Conservation (phyloP, 2,888 invertebrate species). For the Conomelus anceps region DNA sequence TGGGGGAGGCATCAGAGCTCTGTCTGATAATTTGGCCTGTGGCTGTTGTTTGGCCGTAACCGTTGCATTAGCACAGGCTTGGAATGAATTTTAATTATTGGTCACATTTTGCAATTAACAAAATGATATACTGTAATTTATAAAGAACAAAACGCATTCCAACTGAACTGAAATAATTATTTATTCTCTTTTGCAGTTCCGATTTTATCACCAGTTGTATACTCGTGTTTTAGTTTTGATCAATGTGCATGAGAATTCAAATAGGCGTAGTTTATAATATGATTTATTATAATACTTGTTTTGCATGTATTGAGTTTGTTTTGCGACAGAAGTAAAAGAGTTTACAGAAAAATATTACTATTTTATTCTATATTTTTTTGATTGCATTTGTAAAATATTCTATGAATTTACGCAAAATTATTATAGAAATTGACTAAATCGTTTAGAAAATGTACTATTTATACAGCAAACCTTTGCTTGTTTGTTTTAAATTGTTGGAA, state of each 20-base stretch:
- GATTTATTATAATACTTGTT: background rate
- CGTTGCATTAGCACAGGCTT: no score
- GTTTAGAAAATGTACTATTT: background rate
- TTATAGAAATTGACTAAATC: background rate
- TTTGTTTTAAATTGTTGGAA: background rate
- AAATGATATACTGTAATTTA: background rate
- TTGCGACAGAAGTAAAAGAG: background rate
- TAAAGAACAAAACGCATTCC: background rate
- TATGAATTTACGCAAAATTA: background rate
- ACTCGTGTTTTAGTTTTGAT: background rate
- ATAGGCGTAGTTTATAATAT: background rate
- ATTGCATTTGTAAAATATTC: background rate
- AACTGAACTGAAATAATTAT: background rate
- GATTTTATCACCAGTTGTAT: background rate
- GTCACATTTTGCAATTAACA: background rate
- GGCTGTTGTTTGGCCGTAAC: no score
- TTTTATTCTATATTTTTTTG: background rate
- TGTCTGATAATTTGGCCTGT: background rate
- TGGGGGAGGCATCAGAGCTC: background rate
- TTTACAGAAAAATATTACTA: background rate
- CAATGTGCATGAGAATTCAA: background rate
- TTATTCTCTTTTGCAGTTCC: no score
- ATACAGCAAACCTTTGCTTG: background rate
- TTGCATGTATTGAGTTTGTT: background rate
- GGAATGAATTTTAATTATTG: background rate